Evolutionary conservation across 2,113 vertebrate genomes (phyloP), one percentile per base, ranked within the genome.

Genomic region (Prochilodus magdalenae): DNA sequence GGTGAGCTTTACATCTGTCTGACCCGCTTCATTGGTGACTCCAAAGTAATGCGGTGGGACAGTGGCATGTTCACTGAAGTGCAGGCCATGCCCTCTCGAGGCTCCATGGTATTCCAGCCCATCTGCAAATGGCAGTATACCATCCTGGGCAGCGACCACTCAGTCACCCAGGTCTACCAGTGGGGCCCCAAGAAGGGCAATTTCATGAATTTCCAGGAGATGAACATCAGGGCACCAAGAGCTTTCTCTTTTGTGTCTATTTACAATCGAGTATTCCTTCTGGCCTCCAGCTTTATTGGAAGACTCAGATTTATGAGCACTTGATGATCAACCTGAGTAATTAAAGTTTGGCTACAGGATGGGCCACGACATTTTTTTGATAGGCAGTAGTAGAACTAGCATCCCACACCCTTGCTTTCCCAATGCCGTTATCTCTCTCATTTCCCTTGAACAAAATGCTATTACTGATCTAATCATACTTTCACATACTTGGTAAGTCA

Each of bases 251-350:
- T 96, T 75, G 95, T 98, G 77, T 96, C 96, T 87, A 96, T 99
- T 88, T 96, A 98, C 90, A 95, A 96, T 90, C 92, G 94, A 80
- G 95, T 96, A 91, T 99, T 99, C 92, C 94, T 99, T 87, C 95
- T 99, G 87, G 97, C 98, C 72, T 98, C 98, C 90, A 99, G 98
- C 94, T 99, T 99, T 94, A 99, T 98, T 94, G 97, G 97, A 85
- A 95, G 87, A 98, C 97, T 83, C 90, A 98, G 94, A 98, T 99
- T 90, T 99, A 98, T 85, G 97, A 97, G 94, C 98, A 99, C 90
- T 94, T 97, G 86, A 97, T 96, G 94, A 96, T 99, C 84, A 98
- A 99, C 92, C 90, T 98, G 93, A 99, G 98, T 91, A 94, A 94
- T 92, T 98, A 94, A 96, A 91, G 87, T 89, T 16, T 6, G 4